These are phyloP conservation scores for Pseudococcus longispinus DNA, from an alignment of 2,888 invertebrate genomes.

Conservation along the genomic window DNA sequence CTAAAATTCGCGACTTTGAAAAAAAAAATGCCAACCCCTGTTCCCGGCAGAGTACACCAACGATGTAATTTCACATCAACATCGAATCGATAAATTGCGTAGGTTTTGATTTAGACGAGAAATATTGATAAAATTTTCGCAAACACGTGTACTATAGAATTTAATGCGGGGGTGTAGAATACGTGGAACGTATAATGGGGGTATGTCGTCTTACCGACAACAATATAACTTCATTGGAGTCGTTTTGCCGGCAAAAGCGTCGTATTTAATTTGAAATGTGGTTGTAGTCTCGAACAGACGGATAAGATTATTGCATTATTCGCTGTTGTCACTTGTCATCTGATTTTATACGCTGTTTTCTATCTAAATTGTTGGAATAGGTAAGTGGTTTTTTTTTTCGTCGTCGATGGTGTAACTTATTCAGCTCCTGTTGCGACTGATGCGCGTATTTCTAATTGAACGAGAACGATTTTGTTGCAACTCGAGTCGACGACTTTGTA, in stretches of 20 bases:
- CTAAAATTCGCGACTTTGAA: no score
- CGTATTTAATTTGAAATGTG: constrained; percentile 29
- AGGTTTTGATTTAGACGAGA: not conserved
- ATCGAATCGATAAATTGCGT: not conserved
- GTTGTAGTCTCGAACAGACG: not conserved
- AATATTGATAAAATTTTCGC: constrained; percentile 2
- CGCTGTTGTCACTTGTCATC: constrained; percentile 21
- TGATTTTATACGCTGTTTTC: not conserved
- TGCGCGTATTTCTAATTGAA: not conserved
- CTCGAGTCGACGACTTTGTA: not conserved
- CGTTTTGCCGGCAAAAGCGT: constrained; percentile 44
- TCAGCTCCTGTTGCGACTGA: not conserved
- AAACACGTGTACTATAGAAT: not conserved
- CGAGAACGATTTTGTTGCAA: not conserved
- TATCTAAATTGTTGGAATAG: constrained; percentile 9
- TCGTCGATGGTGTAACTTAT: not conserved
- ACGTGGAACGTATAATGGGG: not conserved
- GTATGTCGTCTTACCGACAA: not conserved
- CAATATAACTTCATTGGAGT: constrained; percentile 32
- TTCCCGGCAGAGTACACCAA: no score
- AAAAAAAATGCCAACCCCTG: no score
- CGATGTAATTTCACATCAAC: no score
- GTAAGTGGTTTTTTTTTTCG: not conserved
- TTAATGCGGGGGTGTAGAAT: not conserved
- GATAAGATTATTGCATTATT: constrained; percentile 10